Evolutionary conservation across 2,113 vertebrate genomes (phyloP), one percentile per base, ranked within the genome.

Genomic region (Thamnaconus septentrionalis): DNA sequence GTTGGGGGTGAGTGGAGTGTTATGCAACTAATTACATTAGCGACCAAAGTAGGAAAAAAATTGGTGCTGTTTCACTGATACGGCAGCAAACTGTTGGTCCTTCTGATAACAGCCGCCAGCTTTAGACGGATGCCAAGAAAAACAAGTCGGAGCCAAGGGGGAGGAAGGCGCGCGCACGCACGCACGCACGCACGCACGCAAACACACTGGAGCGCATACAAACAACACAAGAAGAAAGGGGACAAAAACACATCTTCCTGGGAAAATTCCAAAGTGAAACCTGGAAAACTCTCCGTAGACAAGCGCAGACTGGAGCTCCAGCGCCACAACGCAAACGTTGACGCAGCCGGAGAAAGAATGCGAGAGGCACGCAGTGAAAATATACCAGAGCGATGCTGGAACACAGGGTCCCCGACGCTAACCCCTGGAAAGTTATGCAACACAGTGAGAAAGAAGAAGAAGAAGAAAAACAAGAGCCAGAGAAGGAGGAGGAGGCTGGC

Each of bases 41-140:
- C 46, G 45, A 42, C 12, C 67, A 69, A 80, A 76, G 50, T 77
- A 65, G 47, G 56, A 66, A 57, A 57, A 64, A 74, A 75, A 62
- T 56, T 31, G 18, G 64, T 40, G 40, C 10, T 45, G 55, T 46
- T 11, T 66, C 57, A 41, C 64, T 57, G 61, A 75, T 72, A 64
- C 49, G 69, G 59, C 31, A 57, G 69, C 43, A 62, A 64, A 69
- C 52, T 55, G 67, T 73, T 73, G 64, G 80, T 79, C 55, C 70
- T 66, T 70, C 50, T 4, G 55, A 78, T 65, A 78, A 80, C 64
- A 64, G 47, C 69, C 43, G 7, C 40, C 43, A 6, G 62, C 70
- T 75, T 79, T 75, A 50, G 45, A 70, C 11, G n/a, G 51, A 73
- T 31, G 75, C 85, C 85, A 86, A 85, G 65, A 68, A 78, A 70